Percentiles rank a stretch among this genome's conserved stretches.
Conservation (phyloP, 2,113 vertebrate species). For the Neolamprologus modestus region DNA sequence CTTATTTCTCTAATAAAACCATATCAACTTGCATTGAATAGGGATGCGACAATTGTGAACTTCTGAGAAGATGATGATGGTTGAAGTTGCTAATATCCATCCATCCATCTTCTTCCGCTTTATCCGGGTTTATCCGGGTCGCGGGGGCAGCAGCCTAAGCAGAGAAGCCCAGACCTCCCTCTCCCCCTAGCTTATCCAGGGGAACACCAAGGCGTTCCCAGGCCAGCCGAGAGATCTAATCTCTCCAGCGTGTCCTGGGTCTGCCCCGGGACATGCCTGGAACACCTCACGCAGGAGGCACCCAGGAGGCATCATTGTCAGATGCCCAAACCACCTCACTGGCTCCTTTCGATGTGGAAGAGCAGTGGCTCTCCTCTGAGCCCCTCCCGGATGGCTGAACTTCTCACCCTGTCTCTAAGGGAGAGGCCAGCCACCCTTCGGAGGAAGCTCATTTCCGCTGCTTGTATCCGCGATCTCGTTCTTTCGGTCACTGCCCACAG, state of each 20-base stretch:
- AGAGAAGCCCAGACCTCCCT: not conserved
- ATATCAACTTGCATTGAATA: not conserved
- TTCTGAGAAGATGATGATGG: not conserved
- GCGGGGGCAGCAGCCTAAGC: not conserved
- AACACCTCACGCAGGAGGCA: accelerated
- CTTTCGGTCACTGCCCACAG: not conserved
- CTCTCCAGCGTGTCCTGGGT: not conserved
- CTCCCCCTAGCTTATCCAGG: accelerated
- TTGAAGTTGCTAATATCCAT: not conserved
- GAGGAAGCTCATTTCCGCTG: not conserved
- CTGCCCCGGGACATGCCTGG: not conserved
- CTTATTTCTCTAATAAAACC: not conserved
- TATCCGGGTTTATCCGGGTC: accelerated
- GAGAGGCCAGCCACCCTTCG: not conserved
- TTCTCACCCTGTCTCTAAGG: not conserved
- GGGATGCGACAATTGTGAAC: not conserved
- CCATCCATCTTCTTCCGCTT: not conserved
- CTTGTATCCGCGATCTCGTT: accelerated
- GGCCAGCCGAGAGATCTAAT: not conserved
- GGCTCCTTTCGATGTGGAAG: not conserved
- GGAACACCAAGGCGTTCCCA: not conserved
- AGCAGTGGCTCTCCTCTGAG: not conserved
- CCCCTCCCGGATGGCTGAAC: not conserved
- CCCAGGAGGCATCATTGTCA: not conserved
- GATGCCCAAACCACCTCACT: not conserved